A percentile compares a stretch with the other conserved stretches of the same genome.
Evolutionary conservation across 2,113 vertebrate species (phyloP).

Genomic region (Antechinus flavipes): DNA sequence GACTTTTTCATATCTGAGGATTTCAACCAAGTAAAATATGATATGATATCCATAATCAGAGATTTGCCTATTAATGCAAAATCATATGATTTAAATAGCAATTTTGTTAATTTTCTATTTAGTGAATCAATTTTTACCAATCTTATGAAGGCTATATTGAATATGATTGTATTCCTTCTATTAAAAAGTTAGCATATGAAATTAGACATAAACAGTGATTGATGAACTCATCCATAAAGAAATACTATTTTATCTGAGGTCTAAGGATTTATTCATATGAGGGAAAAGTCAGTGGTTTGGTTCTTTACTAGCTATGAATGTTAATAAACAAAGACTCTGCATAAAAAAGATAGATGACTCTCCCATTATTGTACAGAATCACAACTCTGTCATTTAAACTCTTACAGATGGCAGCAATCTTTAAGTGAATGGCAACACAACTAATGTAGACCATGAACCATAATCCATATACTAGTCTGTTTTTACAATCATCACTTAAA

Average conservation of each 20-base stretch:
- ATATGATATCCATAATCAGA: neutral
- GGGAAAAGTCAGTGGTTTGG: neutral
- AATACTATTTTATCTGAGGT: neutral
- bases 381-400: slow-evolving; percentile 4
- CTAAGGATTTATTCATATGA: slow-evolving; percentile 1
- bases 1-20: neutral
- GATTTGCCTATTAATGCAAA: neutral
- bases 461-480: neutral
- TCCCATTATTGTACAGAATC: neutral
- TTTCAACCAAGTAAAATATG: neutral
- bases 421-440: neutral
- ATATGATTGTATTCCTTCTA: neutral
- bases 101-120: neutral
- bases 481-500: neutral
- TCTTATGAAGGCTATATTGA: neutral
- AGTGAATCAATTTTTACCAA: neutral
- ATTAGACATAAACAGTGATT: slow-evolving; percentile 4
- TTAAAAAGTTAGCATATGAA: neutral
- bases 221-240: neutral
- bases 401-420: neutral
- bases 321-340: neutral
- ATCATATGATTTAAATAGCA: neutral
- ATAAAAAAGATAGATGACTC: neutral
- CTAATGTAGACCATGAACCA: neutral
- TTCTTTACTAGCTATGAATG: neutral